phyloP scores from a whole-genome alignment of 2,888 invertebrate species.

The Lottia gigantea region DNA sequence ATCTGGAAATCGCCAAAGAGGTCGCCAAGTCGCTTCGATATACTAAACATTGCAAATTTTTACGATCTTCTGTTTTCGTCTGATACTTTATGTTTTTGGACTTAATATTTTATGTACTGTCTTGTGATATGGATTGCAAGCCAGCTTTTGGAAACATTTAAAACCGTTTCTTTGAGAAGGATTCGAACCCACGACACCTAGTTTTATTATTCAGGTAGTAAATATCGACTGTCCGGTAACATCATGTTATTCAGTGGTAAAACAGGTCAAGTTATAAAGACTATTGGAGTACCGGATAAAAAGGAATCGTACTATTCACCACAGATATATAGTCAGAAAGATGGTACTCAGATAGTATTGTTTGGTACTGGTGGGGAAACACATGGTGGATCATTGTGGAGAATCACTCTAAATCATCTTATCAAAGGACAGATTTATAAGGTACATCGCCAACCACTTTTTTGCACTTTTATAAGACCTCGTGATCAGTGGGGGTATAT shows the following conservation, averaged over 20 bases:
- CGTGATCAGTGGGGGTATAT: too few species aligned
- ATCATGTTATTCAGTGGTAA: slow-evolving; percentile 79
- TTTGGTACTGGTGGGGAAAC: slow-evolving; percentile 82
- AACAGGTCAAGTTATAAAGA: slow-evolving; percentile 76
- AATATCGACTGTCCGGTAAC: slow-evolving; percentile 73
- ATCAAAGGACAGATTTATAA: slow-evolving; percentile 64
- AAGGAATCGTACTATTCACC: slow-evolving; percentile 81
- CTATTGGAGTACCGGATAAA: slow-evolving; percentile 73
- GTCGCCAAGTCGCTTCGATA: too few species aligned
- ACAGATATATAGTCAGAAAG: slow-evolving; percentile 70
- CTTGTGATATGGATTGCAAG: too few species aligned
- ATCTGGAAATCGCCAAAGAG: too few species aligned
- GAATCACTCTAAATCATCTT: slow-evolving; percentile 73
- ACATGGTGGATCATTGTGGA: slow-evolving; percentile 78
- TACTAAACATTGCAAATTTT: too few species aligned
- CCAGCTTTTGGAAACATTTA: too few species aligned
- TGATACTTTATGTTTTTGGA: too few species aligned
- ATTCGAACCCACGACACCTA: too few species aligned
- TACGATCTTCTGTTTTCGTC: too few species aligned
- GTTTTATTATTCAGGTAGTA: slow-evolving; percentile 58
- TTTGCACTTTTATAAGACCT: too few species aligned
- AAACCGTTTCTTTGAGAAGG: too few species aligned
- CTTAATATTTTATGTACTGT: too few species aligned
- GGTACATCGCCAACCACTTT: slow-evolving; percentile 41
- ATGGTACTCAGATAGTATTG: slow-evolving; percentile 74